Evolutionary conservation across 2,888 invertebrate genomes (phyloP).

Genomic region (Thelaira solivaga): DNA sequence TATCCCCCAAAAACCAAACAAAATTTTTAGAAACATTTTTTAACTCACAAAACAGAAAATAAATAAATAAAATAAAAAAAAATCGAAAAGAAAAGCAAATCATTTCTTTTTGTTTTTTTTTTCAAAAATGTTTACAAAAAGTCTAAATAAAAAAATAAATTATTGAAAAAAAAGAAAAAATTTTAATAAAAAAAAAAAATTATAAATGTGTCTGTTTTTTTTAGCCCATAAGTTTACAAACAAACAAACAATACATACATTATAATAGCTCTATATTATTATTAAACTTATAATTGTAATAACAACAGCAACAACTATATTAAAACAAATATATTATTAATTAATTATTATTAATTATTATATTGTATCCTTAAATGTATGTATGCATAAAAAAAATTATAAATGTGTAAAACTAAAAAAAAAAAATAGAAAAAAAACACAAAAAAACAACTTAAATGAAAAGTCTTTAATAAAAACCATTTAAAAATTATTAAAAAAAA

Average conservation of each 20-base stretch:
- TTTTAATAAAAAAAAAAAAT: slow-evolving; percentile 58
- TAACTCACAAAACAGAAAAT: slow-evolving; percentile 65
- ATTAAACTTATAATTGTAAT: slow-evolving; percentile 38
- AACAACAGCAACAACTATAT: slow-evolving; percentile 45
- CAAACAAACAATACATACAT: slow-evolving; percentile 57
- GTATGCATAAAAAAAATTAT: slow-evolving; percentile 61
- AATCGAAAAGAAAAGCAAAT: slow-evolving; percentile 43
- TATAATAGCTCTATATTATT: slow-evolving; percentile 49
- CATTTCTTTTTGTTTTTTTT: slow-evolving; percentile 52
- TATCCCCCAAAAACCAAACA: slow-evolving; percentile 62
- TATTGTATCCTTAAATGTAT: slow-evolving; percentile 61
- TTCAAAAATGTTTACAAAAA: slow-evolving; percentile 60
- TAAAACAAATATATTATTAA: slow-evolving; percentile 38
- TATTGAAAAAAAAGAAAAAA: slow-evolving; percentile 49
- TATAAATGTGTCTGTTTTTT: slow-evolving; percentile 72
- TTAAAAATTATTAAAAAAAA: slow-evolving; percentile 60
- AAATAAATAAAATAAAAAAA: slow-evolving; percentile 35
- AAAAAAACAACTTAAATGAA: slow-evolving; percentile 48
- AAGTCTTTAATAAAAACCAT: slow-evolving; percentile 62
- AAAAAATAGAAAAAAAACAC: slow-evolving; percentile 10
- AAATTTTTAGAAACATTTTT: slow-evolving; percentile 69
- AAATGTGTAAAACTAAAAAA: slow-evolving; percentile 60
- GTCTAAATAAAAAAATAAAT: slow-evolving; percentile 21
- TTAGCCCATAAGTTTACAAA: slow-evolving; percentile 72
- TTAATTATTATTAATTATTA: slow-evolving; percentile 47